phyloP scores from a whole-genome alignment of 2,888 invertebrate species.

The Odontothrips loti region DNA sequence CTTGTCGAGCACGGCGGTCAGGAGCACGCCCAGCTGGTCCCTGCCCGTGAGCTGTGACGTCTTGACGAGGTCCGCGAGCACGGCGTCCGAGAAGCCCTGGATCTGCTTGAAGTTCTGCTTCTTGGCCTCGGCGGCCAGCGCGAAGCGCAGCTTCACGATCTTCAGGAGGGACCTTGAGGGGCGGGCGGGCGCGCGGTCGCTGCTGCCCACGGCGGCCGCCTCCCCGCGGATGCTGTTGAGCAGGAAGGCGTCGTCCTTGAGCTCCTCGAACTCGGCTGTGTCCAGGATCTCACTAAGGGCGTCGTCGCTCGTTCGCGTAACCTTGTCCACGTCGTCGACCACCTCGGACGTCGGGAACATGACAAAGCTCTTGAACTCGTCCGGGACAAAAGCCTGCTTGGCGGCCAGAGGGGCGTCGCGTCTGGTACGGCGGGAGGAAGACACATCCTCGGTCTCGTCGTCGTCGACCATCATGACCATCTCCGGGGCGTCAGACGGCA shows the following conservation, averaged over 20 bases:
- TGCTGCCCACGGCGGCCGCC: not conserved
- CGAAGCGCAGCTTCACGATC: not conserved
- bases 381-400: not conserved
- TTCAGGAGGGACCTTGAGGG: not conserved
- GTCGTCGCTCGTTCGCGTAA: not conserved
- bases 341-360: not conserved
- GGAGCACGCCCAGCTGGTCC: conserved; percentile 13
- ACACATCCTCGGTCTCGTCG: not conserved
- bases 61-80: not conserved
- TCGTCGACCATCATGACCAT: not conserved
- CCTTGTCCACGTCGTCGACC: not conserved
- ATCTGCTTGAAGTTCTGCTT: not conserved
- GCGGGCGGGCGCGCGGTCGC: not conserved
- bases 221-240: not conserved
- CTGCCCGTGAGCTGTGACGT: not conserved
- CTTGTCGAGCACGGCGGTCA: not conserved
- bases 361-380: conserved; percentile 4
- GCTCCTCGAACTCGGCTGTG: not conserved
- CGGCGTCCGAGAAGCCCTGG: not conserved
- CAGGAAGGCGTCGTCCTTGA: not conserved
- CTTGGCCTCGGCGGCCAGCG: not conserved
- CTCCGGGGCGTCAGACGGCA: not conserved
- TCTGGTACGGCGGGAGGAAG: not conserved
- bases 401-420: not conserved
- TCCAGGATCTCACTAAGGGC: not conserved